These are phyloP conservation scores for Turritopsis rubra DNA, from an alignment of 30 jellyfish, hydroid and myxozoan genomes.

Conservation along the genomic window DNA sequence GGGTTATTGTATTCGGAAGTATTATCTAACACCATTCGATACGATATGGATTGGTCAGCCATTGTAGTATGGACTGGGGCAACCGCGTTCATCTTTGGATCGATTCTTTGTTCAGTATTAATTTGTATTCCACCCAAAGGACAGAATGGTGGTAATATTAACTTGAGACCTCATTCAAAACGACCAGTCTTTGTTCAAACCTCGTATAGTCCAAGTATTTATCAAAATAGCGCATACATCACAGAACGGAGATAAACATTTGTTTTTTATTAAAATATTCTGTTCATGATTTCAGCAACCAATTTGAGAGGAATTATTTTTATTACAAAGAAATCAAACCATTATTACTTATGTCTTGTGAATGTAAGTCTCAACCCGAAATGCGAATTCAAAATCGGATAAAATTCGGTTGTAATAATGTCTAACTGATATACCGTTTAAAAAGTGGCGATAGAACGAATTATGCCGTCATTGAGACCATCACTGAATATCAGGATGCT, in stretches of 20 bases:
- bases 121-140: conserved; percentile 1
- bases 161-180: conserved; percentile 6
- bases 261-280: too few species aligned
- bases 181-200: conserved; percentile 5
- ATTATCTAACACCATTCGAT: not conserved
- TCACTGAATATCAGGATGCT: too few species aligned
- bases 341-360: too few species aligned
- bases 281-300: too few species aligned
- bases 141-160: not conserved
- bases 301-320: too few species aligned
- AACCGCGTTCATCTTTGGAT: not conserved
- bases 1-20: not conserved
- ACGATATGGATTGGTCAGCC: not conserved
- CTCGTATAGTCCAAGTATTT: not conserved
- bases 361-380: too few species aligned
- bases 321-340: too few species aligned
- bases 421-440: too few species aligned
- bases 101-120: not conserved
- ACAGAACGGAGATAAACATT: not conserved
- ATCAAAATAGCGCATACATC: not conserved
- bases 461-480: too few species aligned
- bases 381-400: too few species aligned
- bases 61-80: conserved; percentile 6
- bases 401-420: too few species aligned
- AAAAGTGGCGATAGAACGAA: too few species aligned